Evolutionary conservation across 1,140 invertebrate genomes (phyloP).

Genomic region (Arion vulgaris): DNA sequence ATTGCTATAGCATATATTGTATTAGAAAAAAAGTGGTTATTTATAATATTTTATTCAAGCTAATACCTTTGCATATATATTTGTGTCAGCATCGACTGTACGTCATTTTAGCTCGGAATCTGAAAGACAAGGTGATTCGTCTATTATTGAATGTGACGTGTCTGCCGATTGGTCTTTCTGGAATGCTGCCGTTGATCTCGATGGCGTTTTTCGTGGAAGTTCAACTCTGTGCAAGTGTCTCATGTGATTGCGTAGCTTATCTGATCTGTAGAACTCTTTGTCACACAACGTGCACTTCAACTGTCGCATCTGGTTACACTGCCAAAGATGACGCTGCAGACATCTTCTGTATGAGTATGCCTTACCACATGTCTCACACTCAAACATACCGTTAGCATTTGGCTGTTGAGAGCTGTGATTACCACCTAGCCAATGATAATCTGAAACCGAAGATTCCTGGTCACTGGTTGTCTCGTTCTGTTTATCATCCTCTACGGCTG

Average conservation of each 20-base stretch:
- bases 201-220: neutral
- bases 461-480: neutral
- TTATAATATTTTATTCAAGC: too few species aligned
- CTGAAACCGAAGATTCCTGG: neutral
- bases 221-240: neutral
- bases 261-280: neutral
- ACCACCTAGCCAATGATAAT: neutral
- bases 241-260: neutral
- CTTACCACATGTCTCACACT: slow-evolving; percentile 13
- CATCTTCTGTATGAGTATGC: slow-evolving; percentile 4
- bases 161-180: neutral
- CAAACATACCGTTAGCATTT: slow-evolving; percentile 12
- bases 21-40: too few species aligned
- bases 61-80: too few species aligned
- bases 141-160: neutral
- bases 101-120: too few species aligned
- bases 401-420: neutral
- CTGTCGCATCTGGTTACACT: neutral
- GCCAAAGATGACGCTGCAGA: slow-evolving; percentile 10
- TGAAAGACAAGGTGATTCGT: too few species aligned
- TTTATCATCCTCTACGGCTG: neutral
- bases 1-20: too few species aligned
- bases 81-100: too few species aligned
- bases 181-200: neutral
- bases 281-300: neutral